Conservation (phyloP, 2,888 invertebrate genomes). For the Melanotus villosus region DNA sequence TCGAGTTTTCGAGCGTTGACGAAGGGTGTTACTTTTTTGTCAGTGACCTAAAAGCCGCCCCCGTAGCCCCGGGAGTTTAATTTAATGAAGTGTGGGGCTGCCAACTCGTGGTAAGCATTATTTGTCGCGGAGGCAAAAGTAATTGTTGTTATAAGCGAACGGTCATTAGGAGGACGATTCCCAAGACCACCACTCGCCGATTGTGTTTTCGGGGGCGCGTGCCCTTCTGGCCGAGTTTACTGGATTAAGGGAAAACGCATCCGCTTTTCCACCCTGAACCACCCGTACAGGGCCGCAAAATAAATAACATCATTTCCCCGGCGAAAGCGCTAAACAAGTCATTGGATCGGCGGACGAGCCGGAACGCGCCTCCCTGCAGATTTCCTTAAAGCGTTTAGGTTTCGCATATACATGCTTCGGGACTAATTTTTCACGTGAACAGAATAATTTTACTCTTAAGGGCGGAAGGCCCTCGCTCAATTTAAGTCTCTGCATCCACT, state of each 20-base stretch:
- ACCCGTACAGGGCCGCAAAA: slow-evolving; percentile 9
- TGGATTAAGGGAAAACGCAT: slow-evolving; percentile 7
- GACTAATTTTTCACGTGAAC: neutral
- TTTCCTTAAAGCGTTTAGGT: neutral
- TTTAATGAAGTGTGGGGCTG: slow-evolving; percentile 19
- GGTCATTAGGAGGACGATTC: slow-evolving; percentile 20
- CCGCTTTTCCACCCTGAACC: slow-evolving; percentile 1
- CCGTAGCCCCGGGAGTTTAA: slow-evolving; percentile 16
- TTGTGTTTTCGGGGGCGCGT: slow-evolving; percentile 8
- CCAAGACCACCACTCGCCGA: slow-evolving; percentile 5
- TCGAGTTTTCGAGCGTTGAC: neutral
- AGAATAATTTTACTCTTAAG: neutral
- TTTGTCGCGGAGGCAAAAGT: slow-evolving; percentile 6
- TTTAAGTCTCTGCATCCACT: neutral
- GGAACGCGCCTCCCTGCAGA: neutral
- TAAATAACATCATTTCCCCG: slow-evolving; percentile 8
- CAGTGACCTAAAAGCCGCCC: slow-evolving; percentile 17
- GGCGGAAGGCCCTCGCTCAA: neutral
- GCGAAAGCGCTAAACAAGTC: slow-evolving; percentile 18
- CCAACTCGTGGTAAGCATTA: slow-evolving; percentile 12
- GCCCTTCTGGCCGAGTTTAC: slow-evolving; percentile 2
- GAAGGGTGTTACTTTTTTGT: slow-evolving; percentile 4
- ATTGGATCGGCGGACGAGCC: neutral
- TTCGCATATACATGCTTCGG: neutral
- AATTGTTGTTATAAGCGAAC: slow-evolving; percentile 18